Conservation (phyloP, 2,888 invertebrate genomes). For the Cephus nigrinus region DNA sequence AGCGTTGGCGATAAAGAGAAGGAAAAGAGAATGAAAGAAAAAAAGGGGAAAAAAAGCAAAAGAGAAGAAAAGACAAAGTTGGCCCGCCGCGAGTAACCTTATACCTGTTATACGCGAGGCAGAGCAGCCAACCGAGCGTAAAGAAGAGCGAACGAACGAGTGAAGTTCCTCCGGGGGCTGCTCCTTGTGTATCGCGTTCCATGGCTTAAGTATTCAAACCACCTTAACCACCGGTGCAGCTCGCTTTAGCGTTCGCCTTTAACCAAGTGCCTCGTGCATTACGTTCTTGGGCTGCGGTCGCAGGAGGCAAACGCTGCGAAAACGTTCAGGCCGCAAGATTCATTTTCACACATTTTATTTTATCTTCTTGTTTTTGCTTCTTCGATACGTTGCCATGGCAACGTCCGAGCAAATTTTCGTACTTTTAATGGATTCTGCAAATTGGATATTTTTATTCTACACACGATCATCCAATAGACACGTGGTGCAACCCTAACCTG, state of each 20-base stretch:
- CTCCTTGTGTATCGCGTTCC: constrained; percentile 49
- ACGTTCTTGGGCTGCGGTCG: constrained; percentile 58
- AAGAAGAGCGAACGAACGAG: constrained; percentile 24
- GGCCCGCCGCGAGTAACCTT: constrained; percentile 53
- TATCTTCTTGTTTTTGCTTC: constrained; percentile 20
- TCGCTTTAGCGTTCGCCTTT: constrained; percentile 29
- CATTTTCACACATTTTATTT: constrained; percentile 10
- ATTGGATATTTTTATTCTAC: neutral
- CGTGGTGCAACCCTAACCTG: neutral
- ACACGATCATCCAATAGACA: neutral
- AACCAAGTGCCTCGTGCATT: constrained; percentile 57
- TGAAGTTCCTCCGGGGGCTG: neutral
- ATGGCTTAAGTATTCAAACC: constrained; percentile 27
- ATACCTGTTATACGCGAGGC: constrained; percentile 50
- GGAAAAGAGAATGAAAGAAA: constrained; percentile 27
- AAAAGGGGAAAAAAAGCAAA: constrained; percentile 20
- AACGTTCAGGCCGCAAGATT: constrained; percentile 54
- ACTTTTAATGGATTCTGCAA: neutral
- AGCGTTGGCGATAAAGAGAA: constrained; percentile 6
- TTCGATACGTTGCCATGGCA: neutral
- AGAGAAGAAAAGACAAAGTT: constrained; percentile 17
- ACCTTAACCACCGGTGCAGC: constrained; percentile 16
- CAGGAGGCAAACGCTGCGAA: constrained; percentile 58
- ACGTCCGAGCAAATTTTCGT: neutral
- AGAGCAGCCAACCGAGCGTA: constrained; percentile 55